Base-by-base conservation (phyloP, 2,888 invertebrate species). In the Epirrita christyi region DNA sequence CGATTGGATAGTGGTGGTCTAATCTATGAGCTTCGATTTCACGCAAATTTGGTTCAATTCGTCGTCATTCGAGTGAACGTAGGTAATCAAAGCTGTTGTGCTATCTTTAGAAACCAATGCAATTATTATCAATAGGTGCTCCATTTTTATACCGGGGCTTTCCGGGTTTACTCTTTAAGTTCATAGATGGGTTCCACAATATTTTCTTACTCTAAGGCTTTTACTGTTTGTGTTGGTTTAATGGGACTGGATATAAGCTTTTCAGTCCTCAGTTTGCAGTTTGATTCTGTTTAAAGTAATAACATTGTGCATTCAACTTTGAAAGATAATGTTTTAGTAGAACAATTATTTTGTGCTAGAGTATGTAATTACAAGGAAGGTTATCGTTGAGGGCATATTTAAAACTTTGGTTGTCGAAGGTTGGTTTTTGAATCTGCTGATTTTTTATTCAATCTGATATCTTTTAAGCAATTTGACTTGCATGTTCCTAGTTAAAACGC, bases 221-320 rank as follows among this genome's bases (percentile, higher is more conserved):
- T 66, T 66, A 53, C 55, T 63, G 67, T 63, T 66, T 55, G 61
- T 72, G 66, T 68, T 64, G 66, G 59, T 64, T 52, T 66, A 68
- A 63, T 69, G 50, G 65, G 61, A 69, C 66, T 70, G 67, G 66
- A 64, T 70, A 57, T 50, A 66, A 55, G 49, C 52, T 44, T 52
- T 59, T 63, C 56, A 68, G 65, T 55, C 44, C 51, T 51, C 15
- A 56, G 53, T 61, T 58, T 61, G 56, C 58, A 54, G 61, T 62
- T 55, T 51, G 52, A 62, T 60, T 57, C 38, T 42, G 29, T 56
- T 43, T 59, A 55, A 65, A 55, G 32, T 36, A 43, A n/a, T 59
- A 52, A 51, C 48, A 41, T 52, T 58, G 38, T 44, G 13, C 53
- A 53, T 46, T 49, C 34, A 21, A 56, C 37, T 29, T 13, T 34